These are phyloP conservation scores for Eurois occulta DNA, from an alignment of 2,888 invertebrate genomes.

Conservation along the genomic window DNA sequence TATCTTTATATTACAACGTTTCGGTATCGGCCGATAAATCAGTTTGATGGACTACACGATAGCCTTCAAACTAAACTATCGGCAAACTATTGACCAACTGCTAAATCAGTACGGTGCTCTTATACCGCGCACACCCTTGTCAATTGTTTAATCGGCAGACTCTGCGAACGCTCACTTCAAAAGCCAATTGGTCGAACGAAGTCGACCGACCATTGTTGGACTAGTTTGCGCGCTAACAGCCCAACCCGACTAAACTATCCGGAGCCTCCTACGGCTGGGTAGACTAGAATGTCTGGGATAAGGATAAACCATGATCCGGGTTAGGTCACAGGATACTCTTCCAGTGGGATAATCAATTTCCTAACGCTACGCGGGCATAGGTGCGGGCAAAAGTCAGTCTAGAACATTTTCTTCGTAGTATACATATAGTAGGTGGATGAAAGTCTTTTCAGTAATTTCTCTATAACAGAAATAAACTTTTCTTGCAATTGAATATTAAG, in stretches of 20 bases:
- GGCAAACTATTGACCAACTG: neutral
- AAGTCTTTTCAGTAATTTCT: neutral
- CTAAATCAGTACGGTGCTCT: neutral
- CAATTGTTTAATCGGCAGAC: too few species aligned
- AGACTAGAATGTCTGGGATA: neutral
- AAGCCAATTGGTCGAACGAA: neutral
- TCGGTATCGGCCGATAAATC: too few species aligned
- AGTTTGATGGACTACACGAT: too few species aligned
- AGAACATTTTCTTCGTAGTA: neutral
- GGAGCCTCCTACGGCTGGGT: neutral
- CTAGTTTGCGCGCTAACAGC: neutral
- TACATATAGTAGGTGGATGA: neutral
- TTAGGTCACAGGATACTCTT: neutral
- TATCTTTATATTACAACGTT: too few species aligned
- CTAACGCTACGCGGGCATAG: too few species aligned
- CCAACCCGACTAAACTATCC: neutral
- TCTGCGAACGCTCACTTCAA: too few species aligned
- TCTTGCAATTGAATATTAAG: neutral
- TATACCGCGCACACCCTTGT: too few species aligned
- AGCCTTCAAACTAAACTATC: neutral
- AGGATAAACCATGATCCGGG: neutral
- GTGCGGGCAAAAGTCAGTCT: neutral
- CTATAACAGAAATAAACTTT: conserved; percentile 5
- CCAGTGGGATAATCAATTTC: neutral
- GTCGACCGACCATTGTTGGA: neutral